Base-by-base conservation (phyloP, 53 echinoderm and acorn worm genomes). In the Henricia sp. region DNA sequence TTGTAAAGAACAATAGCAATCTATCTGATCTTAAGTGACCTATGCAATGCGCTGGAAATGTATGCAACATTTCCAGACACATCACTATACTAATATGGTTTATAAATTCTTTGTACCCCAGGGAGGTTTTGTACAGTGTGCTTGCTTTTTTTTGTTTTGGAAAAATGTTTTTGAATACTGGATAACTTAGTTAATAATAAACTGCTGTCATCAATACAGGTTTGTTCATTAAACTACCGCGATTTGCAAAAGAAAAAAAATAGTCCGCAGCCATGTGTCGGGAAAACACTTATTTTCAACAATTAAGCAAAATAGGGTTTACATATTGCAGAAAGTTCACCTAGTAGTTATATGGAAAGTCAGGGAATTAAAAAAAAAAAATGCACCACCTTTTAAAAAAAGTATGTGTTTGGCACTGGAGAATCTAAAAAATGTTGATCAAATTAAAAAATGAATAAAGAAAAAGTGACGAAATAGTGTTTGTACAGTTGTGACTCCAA, bases 351-450 rank as follows among this genome's bases (percentile, higher is more conserved):
- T 30, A 54, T 35, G 35, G 35, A 73, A 73, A 48, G 50, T 29
- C 46, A 16, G 23, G 28, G 9, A 43, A 71, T 0, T 26, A 42
- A 24, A 21, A 42, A 28, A 5, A 16, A 63, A 26, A 63, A 46
- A 50, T 46, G 32, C 71, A 30, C 46, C 71, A 71, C 44, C 1
- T 20, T 71, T 46, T 42, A 21, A 44, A 71, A 71, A 71, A 12
- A 71, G 35, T 26, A 46, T 71, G 50, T 50, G 6, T 80, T 80
- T 80, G 80, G 80, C 80, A 80, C 80, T 64, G 64, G 62, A 44
- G n/a, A n/a, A 44, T 80, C 70, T 68, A 68, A 68, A 70, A 28
- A 60, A 51, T 6, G 48, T 35, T 71, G 25, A 73, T 80, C 20
- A 63, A 10, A 25, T 26, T 28, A 58, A 37, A 38, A 6, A 43